phyloP scores from a whole-genome alignment of 1,140 invertebrate species.

The Macrostomum lignano region DNA sequence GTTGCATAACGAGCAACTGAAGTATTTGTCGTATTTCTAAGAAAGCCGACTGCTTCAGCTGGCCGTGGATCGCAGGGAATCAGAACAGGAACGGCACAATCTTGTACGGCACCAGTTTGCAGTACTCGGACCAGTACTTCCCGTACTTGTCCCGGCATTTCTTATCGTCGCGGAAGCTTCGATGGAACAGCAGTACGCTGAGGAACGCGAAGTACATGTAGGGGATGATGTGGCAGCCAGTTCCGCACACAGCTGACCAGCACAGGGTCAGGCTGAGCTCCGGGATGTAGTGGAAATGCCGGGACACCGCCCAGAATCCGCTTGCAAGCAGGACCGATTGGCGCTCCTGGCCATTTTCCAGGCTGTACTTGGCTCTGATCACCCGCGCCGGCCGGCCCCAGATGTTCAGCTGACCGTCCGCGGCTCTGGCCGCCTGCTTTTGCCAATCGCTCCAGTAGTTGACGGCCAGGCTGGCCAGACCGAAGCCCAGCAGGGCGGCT shows the following conservation, averaged over 20 bases:
- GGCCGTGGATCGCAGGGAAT: no score
- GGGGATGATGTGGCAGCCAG: slow-evolving; percentile 28
- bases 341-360: slow-evolving; percentile 15
- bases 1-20: no score
- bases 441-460: slow-evolving; percentile 32
- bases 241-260: slow-evolving; percentile 30
- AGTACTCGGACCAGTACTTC: slow-evolving; percentile 33
- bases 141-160: slow-evolving; percentile 35
- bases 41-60: no score
- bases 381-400: slow-evolving; percentile 30
- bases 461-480: slow-evolving; percentile 22
- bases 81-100: slow-evolving; percentile 34
- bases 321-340: slow-evolving; percentile 29
- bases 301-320: slow-evolving; percentile 35
- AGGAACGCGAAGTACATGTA: slow-evolving; percentile 33
- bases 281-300: slow-evolving; percentile 36
- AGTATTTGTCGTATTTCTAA: no score
- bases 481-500: slow-evolving; percentile 22
- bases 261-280: slow-evolving; percentile 31
- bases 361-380: slow-evolving; percentile 25
- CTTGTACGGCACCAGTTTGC: slow-evolving; percentile 30
- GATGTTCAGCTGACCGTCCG: slow-evolving; percentile 27
- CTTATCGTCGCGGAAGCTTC: slow-evolving; percentile 32
- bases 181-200: slow-evolving; percentile 30
- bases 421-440: slow-evolving; percentile 28